Evolutionary conservation across 2,888 invertebrate genomes (phyloP).

Genomic region (Parnassius smintheus): DNA sequence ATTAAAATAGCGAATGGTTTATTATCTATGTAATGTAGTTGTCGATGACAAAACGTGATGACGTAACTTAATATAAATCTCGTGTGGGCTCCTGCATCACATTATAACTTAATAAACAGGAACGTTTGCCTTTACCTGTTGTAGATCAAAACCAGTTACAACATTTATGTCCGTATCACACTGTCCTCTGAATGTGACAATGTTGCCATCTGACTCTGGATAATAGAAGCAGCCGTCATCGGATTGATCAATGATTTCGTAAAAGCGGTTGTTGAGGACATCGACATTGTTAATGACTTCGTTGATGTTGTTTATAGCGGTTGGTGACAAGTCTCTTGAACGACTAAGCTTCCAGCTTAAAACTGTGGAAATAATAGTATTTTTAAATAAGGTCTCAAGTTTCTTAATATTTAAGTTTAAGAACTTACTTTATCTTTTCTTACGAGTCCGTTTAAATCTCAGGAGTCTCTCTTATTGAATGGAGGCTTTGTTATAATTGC

Average conservation of each 20-base stretch:
- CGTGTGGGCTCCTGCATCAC: no score
- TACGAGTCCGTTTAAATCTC: no score
- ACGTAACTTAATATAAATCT: no score
- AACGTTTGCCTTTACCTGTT: slow-evolving; percentile 32
- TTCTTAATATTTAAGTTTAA: no score
- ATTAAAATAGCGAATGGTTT: no score
- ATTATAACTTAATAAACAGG: no score
- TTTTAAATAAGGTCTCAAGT: no score
- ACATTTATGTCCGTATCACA: slow-evolving; percentile 59
- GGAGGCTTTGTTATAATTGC: no score
- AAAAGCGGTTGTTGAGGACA: slow-evolving; percentile 52
- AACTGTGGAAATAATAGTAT: slow-evolving; percentile 31
- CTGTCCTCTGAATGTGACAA: slow-evolving; percentile 53
- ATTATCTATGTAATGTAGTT: no score
- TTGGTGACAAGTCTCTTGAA: slow-evolving; percentile 37
- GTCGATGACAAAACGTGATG: no score
- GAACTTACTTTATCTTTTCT: no score
- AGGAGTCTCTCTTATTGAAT: no score
- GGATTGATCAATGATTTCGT: slow-evolving; percentile 42
- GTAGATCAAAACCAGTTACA: slow-evolving; percentile 42
- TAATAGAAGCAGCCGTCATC: slow-evolving; percentile 56
- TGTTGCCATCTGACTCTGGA: slow-evolving; percentile 41
- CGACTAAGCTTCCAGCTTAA: slow-evolving; percentile 65
- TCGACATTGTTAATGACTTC: slow-evolving; percentile 40
- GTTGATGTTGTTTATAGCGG: slow-evolving; percentile 41